These are phyloP conservation scores for Danaus melanippus DNA, from an alignment of 1,140 invertebrate species.

Conservation along the genomic window DNA sequence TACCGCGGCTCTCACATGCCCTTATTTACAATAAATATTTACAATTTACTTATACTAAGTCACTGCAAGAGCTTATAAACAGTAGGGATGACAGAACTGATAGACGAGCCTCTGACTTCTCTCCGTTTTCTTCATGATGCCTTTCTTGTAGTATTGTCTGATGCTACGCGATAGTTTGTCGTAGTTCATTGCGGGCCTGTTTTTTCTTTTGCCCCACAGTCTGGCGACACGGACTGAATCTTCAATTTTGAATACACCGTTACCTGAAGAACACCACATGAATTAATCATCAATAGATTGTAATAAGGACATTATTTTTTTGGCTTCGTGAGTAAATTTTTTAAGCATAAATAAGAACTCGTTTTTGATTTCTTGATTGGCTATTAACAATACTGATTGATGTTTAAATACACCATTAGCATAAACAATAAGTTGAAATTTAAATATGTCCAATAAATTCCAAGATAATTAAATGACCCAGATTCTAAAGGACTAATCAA, in stretches of 20 bases:
- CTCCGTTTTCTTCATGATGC: conserved; percentile 99
- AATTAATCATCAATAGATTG: conserved; percentile 49
- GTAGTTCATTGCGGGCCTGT: conserved; percentile 99
- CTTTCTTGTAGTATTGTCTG: conserved; percentile 99
- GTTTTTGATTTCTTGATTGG: too few species aligned
- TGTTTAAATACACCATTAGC: too few species aligned
- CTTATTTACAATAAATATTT: conserved; percentile 71
- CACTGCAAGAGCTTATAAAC: conserved; percentile 73
- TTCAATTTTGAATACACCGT: conserved; percentile 99
- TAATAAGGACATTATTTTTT: conserved; percentile 30
- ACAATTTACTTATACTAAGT: conserved; percentile 43
- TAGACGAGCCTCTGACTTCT: conserved; percentile 98
- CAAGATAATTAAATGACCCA: conserved; percentile 14
- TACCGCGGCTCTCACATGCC: conserved; percentile 59
- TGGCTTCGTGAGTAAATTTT: too few species aligned
- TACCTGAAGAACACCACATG: conserved; percentile 65
- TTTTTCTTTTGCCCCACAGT: conserved; percentile 97
- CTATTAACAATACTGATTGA: too few species aligned
- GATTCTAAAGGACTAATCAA: conserved; percentile 11
- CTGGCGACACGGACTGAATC: conserved; percentile 96
- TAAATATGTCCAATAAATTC: conserved; percentile 6
- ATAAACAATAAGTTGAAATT: too few species aligned
- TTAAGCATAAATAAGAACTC: too few species aligned
- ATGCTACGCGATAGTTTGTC: conserved; percentile 98
- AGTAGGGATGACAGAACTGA: conserved; percentile 97